phyloP scores from a whole-genome alignment of 2,113 vertebrate genomes.

The Gymnobelideus leadbeateri region DNA sequence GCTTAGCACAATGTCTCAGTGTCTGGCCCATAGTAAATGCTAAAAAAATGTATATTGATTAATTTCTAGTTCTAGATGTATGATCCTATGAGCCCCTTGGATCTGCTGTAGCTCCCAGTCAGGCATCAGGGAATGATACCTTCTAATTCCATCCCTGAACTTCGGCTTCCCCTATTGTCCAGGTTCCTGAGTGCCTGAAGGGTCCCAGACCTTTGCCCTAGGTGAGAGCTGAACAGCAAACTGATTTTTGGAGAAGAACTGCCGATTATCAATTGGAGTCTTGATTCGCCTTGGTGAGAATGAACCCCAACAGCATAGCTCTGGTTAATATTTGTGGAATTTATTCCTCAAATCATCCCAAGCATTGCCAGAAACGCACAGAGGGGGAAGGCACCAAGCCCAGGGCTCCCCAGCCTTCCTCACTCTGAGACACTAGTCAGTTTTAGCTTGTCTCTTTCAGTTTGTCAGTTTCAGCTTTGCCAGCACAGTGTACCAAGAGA shows the following conservation, averaged over 20 bases:
- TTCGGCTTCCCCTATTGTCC: not conserved
- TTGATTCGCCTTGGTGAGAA: not conserved
- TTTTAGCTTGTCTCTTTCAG: not conserved
- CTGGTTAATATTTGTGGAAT: not conserved
- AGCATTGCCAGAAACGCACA: not conserved
- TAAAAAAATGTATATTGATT: not conserved
- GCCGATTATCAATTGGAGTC: not conserved
- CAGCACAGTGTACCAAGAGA: not conserved
- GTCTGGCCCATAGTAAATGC: not conserved
- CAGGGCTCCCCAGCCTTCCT: not conserved
- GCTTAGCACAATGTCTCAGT: not conserved
- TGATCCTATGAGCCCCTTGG: not conserved
- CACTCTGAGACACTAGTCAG: not conserved
- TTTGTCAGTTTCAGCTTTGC: not conserved
- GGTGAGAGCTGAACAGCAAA: not conserved
- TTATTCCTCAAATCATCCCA: not conserved
- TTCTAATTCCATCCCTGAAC: not conserved
- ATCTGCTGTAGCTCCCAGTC: not conserved
- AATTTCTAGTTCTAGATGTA: not conserved
- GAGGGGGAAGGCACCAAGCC: not conserved
- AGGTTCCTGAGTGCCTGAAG: not conserved
- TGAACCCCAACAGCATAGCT: not conserved
- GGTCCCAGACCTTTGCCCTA: not conserved
- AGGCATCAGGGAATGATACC: not conserved
- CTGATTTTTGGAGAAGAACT: not conserved